These are phyloP conservation scores for Patella depressa DNA, from an alignment of 2,888 invertebrate genomes.

Conservation along the genomic window DNA sequence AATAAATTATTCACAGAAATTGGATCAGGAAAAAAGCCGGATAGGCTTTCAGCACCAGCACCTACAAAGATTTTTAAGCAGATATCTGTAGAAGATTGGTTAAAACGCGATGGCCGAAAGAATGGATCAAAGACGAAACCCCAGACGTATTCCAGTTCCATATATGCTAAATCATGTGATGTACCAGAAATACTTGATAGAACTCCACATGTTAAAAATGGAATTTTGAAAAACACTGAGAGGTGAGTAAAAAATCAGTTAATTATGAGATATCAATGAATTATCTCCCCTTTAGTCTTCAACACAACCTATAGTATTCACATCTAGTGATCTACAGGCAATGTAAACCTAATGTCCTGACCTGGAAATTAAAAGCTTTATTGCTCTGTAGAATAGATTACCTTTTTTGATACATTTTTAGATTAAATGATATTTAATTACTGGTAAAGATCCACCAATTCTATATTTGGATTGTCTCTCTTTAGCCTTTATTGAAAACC, in stretches of 20 bases:
- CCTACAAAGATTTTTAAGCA: constrained; percentile 5
- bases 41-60: background rate
- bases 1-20: background rate
- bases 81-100: constrained; percentile 20
- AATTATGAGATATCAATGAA: too few species aligned
- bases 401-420: too few species aligned
- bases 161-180: constrained; percentile 14
- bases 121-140: background rate
- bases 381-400: too few species aligned
- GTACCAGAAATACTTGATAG: constrained; percentile 28
- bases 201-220: constrained; percentile 22
- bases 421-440: too few species aligned
- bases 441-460: too few species aligned
- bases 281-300: too few species aligned
- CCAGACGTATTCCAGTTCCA: constrained; percentile 25
- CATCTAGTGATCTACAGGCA: too few species aligned
- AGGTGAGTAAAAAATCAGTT: background rate
- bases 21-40: background rate
- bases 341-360: too few species aligned
- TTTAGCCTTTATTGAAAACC: too few species aligned
- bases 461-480: too few species aligned
- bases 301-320: too few species aligned
- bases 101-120: constrained; percentile 15
- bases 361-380: too few species aligned
- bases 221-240: constrained; percentile 26